Conservation (phyloP, 2,113 vertebrate genomes). For the Epinephelus fuscoguttatus region DNA sequence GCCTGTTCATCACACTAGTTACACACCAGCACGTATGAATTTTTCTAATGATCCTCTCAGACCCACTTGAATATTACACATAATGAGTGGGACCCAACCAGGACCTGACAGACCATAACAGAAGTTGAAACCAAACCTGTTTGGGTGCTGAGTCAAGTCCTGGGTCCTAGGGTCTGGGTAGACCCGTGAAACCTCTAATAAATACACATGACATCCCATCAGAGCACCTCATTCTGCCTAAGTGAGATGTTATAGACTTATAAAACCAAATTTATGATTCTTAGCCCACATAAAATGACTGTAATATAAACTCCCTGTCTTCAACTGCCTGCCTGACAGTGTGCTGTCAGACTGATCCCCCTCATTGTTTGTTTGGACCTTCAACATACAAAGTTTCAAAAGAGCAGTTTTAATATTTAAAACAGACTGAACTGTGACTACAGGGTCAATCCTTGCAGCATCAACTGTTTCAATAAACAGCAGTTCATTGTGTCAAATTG, state of each 20-base stretch:
- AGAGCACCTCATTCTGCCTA: not conserved
- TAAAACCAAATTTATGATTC: not conserved
- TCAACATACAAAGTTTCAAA: slow-evolving; percentile 3
- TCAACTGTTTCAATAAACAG: not conserved
- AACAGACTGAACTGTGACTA: not conserved
- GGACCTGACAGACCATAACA: no score
- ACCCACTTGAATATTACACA: no score
- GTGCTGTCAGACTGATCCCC: not conserved
- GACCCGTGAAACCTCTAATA: no score
- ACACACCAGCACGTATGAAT: no score
- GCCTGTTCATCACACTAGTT: no score
- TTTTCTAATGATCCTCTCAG: no score
- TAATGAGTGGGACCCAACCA: no score
- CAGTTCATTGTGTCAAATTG: not conserved
- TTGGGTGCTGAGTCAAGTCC: no score
- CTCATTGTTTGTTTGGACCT: not conserved
- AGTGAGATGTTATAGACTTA: not conserved
- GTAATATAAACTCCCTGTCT: not conserved
- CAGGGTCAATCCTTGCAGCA: not conserved
- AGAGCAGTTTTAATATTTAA: not conserved
- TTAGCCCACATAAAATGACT: not conserved
- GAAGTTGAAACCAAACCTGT: no score
- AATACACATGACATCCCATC: not conserved
- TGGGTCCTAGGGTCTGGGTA: no score
- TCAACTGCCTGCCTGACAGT: not conserved